phyloP scores from a whole-genome alignment of 2,797 vertebrate genomes.

The Sparus aurata region DNA sequence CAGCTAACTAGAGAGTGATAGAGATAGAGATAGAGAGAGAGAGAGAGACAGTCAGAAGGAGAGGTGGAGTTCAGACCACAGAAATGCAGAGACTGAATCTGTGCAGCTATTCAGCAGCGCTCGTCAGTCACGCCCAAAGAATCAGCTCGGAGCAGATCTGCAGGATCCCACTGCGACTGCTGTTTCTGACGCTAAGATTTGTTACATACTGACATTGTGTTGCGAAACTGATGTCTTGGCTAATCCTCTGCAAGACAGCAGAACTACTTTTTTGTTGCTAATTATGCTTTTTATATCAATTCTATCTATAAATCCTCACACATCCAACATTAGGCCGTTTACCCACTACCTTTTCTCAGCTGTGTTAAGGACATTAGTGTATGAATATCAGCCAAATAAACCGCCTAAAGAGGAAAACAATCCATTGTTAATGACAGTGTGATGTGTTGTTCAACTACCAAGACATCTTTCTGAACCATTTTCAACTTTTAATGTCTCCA shows the following conservation, averaged over 20 bases:
- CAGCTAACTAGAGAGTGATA: conserved; percentile 28
- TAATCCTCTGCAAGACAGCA: neutral
- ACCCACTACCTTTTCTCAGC: neutral
- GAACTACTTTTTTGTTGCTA: neutral
- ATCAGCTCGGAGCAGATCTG: conserved; percentile 25
- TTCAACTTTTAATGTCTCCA: neutral
- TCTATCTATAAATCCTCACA: neutral
- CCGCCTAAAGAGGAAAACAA: too few relatives aligned
- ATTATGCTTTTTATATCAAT: neutral
- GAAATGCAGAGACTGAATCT: conserved; percentile 74
- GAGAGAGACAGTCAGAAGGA: conserved; percentile 32
- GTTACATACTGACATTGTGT: neutral
- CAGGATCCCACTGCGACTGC: neutral
- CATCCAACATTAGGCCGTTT: neutral
- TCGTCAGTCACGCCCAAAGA: conserved; percentile 61
- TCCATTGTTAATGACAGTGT: neutral
- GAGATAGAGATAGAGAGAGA: neutral
- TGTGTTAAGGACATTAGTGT: neutral
- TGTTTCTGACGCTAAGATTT: neutral
- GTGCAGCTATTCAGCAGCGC: conserved; percentile 56
- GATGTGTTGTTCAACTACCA: neutral
- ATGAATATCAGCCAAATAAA: neutral
- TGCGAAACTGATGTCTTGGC: neutral
- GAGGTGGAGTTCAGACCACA: conserved; percentile 76
- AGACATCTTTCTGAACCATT: neutral